Evolutionary conservation across 1,140 invertebrate species (phyloP), one percentile per base, ranked within the genome.

Genomic region (Augochlora pura): DNA sequence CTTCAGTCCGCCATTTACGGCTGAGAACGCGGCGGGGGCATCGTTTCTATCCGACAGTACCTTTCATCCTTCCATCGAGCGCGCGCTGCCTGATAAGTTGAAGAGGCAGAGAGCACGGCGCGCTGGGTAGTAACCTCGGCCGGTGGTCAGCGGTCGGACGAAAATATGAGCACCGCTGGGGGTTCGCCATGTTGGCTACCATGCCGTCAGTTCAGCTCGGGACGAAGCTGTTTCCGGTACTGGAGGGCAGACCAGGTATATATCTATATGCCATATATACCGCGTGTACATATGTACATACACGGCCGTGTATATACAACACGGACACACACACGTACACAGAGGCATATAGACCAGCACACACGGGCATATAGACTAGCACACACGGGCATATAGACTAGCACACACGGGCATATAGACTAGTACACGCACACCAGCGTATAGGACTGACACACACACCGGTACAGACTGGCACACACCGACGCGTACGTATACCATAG

Each of bases 201-300:
- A 91, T 88, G 79, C 82, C 81, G 83, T 87, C 71, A 88, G 90
- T 89, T 87, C 87, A 89, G 91, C 87, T 91, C 84, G 91, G 88
- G 83, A 90, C 87, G 88, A 77, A 90, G 89, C 84, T 89, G 91
- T 91, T 92, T 91, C 90, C 91, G 91, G 91, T 91, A 88, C 86
- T 90, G 88, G 87, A 88, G 90, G 86, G 86, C 84, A 89, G 86
- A 86, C 81, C 86, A 91, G 90, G 91, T 91, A 89, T 91, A 89
- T 86, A 88, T 90, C 87, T 90, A 88, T 88, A 89, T 89, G 87
- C 86, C 85, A 83, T 80, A 77, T 68, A 63, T 86, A 88, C 84
- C 38, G 54, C 46, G 27, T 64, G 57, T 72, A 64, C 38, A 54
- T 70, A 62, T 74, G 12, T 78, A 75, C 59, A 77, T 78, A 75